A percentile compares a stretch with the other conserved stretches of the same genome.
These are phyloP conservation scores for Diachrysia chrysitis DNA, from an alignment of 2,888 invertebrate species.

Conservation along the genomic window DNA sequence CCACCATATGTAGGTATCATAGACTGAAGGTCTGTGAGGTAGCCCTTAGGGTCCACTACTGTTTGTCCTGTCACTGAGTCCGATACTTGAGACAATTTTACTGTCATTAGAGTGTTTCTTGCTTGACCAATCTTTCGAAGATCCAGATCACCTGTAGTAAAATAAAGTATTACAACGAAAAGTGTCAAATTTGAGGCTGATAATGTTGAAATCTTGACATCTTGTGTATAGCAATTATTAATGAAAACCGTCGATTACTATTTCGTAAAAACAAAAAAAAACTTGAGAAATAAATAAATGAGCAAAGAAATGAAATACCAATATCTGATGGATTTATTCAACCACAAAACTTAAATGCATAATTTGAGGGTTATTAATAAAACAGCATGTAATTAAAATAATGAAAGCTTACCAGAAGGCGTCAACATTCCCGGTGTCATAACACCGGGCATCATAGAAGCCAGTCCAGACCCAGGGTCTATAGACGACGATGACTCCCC, in stretches of 20 bases:
- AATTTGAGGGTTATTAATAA: too few relatives aligned
- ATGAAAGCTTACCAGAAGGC: slow-evolving; percentile 90
- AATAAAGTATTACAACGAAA: background rate
- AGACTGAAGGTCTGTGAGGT: slow-evolving; percentile 99
- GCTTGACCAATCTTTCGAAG: slow-evolving; percentile 99
- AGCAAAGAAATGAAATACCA: too few relatives aligned
- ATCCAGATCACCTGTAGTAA: slow-evolving; percentile 94
- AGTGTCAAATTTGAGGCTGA: too few relatives aligned
- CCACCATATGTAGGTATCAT: slow-evolving; percentile 99
- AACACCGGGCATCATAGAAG: slow-evolving; percentile 96
- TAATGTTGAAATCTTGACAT: background rate
- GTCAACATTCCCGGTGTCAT: slow-evolving; percentile 96
- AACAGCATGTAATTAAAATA: too few relatives aligned
- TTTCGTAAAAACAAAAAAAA: too few relatives aligned
- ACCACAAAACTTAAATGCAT: too few relatives aligned
- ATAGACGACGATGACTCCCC: slow-evolving; percentile 94
- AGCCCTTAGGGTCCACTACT: slow-evolving; percentile 99
- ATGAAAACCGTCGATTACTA: too few relatives aligned
- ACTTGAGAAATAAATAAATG: too few relatives aligned
- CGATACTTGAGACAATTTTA: slow-evolving; percentile 98
- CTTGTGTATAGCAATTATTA: too few relatives aligned
- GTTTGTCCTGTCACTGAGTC: slow-evolving; percentile 99
- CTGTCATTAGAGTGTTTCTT: slow-evolving; percentile 99
- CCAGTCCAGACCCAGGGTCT: slow-evolving; percentile 95
- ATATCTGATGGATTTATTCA: too few relatives aligned